Evolutionary conservation across 1,140 invertebrate genomes (phyloP).

Genomic region (Sipha flava): DNA sequence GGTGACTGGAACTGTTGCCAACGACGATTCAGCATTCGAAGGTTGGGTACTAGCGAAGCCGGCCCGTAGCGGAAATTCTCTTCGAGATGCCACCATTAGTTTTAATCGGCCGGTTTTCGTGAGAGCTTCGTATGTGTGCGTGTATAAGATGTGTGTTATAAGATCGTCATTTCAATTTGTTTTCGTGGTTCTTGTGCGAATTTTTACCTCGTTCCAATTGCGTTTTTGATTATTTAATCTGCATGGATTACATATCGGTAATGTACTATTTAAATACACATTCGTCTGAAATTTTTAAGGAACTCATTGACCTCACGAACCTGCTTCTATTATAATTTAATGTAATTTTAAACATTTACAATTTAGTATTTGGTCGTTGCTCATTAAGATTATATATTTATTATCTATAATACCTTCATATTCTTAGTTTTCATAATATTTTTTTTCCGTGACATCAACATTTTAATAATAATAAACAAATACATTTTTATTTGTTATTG

Average conservation of each 20-base stretch:
- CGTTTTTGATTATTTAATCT: neutral
- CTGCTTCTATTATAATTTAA: no score
- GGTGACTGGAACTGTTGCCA: constrained; percentile 25
- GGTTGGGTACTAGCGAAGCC: constrained; percentile 6
- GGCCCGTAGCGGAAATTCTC: constrained; percentile 32
- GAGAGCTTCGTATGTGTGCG: neutral
- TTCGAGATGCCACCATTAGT: neutral
- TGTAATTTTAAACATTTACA: no score
- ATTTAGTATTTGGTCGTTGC: no score
- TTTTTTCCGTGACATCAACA: no score
- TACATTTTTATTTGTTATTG: no score
- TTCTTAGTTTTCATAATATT: no score
- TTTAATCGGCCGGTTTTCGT: constrained; percentile 24
- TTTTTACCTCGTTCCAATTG: neutral
- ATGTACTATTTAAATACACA: neutral
- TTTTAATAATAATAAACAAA: no score
- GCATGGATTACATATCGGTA: neutral
- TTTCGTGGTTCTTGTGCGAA: neutral
- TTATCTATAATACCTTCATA: no score
- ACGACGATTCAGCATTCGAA: constrained; percentile 8
- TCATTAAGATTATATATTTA: no score
- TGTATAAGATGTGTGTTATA: neutral
- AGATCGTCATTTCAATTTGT: neutral
- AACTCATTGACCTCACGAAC: neutral
- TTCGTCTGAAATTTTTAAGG: neutral